Conservation (phyloP, 2,888 invertebrate genomes). For the Cordilura impudica region DNA sequence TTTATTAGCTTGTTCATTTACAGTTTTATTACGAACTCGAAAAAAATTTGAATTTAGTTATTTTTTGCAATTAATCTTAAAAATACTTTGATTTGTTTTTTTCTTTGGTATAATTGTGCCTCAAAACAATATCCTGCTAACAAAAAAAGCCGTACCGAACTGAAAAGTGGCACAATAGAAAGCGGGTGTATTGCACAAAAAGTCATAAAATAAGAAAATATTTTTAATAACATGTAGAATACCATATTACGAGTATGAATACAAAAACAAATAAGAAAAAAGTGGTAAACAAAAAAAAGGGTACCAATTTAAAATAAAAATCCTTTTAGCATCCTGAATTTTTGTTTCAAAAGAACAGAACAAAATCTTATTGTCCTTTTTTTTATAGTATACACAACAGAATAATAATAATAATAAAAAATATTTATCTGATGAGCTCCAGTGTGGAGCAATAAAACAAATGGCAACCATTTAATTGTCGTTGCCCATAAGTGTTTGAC, state of each 20-base stretch:
- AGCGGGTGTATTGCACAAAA: conserved; percentile 24
- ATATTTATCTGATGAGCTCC: conserved; percentile 65
- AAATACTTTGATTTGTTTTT: conserved; percentile 19
- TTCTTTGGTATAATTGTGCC: conserved; percentile 10
- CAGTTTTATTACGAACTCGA: conserved; percentile 1
- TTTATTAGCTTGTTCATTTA: conserved; percentile 35
- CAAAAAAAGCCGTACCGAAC: not conserved
- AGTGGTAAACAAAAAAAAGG: conserved; percentile 26
- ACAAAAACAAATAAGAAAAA: conserved; percentile 7
- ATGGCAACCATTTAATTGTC: conserved; percentile 70
- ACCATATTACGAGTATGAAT: conserved; percentile 7
- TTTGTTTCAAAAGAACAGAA: conserved; percentile 18
- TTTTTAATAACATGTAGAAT: conserved; percentile 47
- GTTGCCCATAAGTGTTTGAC: conserved; percentile 67
- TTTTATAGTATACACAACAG: not conserved
- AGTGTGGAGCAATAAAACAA: conserved; percentile 67
- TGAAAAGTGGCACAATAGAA: not conserved
- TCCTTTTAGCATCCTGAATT: conserved; percentile 43
- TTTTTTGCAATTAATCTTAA: conserved; percentile 49
- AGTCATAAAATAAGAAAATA: conserved; percentile 6
- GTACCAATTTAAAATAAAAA: conserved; percentile 30
- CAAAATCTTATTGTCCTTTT: conserved; percentile 44
- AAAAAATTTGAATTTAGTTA: conserved; percentile 7
- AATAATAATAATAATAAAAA: conserved; percentile 43
- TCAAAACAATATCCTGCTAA: conserved; percentile 1